phyloP scores from a whole-genome alignment of 2,888 invertebrate species.

The Cantharis flavilabris region DNA sequence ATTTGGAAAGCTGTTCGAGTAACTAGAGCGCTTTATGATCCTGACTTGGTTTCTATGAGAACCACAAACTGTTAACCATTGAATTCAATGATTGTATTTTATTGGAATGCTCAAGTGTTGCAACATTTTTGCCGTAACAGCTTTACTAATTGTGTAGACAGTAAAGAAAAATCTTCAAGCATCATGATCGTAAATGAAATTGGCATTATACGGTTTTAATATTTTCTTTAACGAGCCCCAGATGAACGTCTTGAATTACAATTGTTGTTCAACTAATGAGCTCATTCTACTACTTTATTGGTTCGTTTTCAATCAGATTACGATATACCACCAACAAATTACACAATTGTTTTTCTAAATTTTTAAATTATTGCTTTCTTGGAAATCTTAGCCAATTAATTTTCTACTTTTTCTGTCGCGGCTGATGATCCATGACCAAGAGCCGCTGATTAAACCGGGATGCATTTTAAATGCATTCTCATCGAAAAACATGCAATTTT shows the following conservation, averaged over 20 bases:
- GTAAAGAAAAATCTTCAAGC: conserved; percentile 9
- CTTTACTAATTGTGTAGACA: conserved; percentile 24
- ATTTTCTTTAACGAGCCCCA: conserved; percentile 3
- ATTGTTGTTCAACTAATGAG: conserved; percentile 3
- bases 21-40: conserved; percentile 39
- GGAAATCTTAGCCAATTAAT: neutral
- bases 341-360: neutral
- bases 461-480: too few relatives aligned
- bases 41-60: conserved; percentile 31
- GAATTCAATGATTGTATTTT: conserved; percentile 31
- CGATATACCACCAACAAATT: neutral
- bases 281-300: neutral
- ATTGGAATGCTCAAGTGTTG: conserved; percentile 20
- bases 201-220: conserved; percentile 1
- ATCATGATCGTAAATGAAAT: conserved; percentile 2
- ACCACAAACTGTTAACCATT: conserved; percentile 34
- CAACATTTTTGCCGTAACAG: conserved; percentile 25
- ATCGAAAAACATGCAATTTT: neutral
- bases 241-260: conserved; percentile 1
- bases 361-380: neutral
- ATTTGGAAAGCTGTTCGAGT: conserved; percentile 35
- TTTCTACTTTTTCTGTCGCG: neutral
- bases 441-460: neutral
- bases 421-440: neutral
- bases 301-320: neutral